These are phyloP conservation scores for Microcebus murinus DNA, from an alignment of 2,113 vertebrate genomes.

Conservation along the genomic window DNA sequence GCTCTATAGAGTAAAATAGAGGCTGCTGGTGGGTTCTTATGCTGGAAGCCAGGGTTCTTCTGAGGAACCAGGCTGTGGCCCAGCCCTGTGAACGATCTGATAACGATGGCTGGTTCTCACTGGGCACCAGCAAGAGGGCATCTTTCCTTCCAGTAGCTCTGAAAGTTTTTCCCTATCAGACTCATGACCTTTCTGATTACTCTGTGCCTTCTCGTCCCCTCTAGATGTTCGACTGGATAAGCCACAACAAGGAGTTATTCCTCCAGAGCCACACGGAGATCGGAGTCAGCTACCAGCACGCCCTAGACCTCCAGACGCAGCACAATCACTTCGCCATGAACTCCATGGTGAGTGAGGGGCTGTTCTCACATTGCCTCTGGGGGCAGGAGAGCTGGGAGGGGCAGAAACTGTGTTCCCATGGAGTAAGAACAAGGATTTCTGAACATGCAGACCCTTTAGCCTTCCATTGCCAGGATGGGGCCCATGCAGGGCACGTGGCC, in stretches of 20 bases:
- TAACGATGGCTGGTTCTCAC: background rate
- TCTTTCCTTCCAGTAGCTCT: background rate
- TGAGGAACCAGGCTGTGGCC: background rate
- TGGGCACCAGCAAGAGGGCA: background rate
- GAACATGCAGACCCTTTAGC: background rate
- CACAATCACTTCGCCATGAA: conserved; percentile 99
- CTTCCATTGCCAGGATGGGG: background rate
- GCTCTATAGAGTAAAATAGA: background rate
- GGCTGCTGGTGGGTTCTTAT: background rate
- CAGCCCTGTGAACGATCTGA: background rate
- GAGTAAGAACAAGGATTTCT: background rate
- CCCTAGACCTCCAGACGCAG: conserved; percentile 97
- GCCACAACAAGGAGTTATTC: conserved; percentile 99
- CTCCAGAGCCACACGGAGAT: conserved; percentile 99
- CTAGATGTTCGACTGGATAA: conserved; percentile 99
- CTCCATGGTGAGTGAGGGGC: conserved; percentile 92
- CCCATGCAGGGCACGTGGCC: background rate
- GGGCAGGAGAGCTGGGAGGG: fast-evolving
- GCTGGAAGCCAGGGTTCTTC: background rate
- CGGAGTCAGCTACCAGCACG: conserved; percentile 95
- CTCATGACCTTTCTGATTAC: conserved; percentile 41
- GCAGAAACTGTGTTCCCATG: background rate
- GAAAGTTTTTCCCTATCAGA: background rate
- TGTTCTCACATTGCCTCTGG: background rate
- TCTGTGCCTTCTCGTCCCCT: conserved; percentile 44